Conservation (phyloP, 2,797 vertebrate genomes). For the Rhinichthys osculus region DNA sequence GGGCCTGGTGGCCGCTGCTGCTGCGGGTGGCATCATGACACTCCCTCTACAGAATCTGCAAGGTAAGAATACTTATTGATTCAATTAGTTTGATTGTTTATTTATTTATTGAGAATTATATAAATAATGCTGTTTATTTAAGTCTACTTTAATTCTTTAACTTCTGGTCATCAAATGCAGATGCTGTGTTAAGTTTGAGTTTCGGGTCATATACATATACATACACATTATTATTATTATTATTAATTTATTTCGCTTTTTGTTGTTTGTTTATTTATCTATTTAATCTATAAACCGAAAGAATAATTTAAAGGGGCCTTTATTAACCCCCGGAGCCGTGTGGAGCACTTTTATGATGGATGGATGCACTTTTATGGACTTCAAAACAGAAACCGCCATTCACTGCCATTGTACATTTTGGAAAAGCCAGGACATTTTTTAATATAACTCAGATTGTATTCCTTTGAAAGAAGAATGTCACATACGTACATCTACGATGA, state of each 20-base stretch:
- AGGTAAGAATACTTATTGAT: constrained; percentile 80
- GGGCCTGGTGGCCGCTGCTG: constrained; percentile 97
- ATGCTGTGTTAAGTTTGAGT: neutral
- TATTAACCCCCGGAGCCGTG: too few species aligned
- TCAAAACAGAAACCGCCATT: too few species aligned
- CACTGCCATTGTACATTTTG: too few species aligned
- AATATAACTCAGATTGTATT: too few species aligned
- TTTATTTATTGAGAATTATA: neutral
- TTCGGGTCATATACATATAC: neutral
- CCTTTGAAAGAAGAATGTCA: too few species aligned
- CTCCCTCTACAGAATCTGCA: constrained; percentile 99
- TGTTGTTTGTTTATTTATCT: neutral
- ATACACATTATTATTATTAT: too few species aligned
- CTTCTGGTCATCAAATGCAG: neutral
- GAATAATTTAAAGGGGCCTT: neutral
- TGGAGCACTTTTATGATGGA: too few species aligned
- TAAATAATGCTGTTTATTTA: too few species aligned
- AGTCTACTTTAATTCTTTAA: too few species aligned
- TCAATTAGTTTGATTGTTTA: neutral
- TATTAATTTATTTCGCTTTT: neutral
- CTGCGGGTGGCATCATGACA: constrained; percentile 98
- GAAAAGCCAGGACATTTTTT: too few species aligned
- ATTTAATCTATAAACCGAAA: neutral
- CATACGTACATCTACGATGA: too few species aligned
- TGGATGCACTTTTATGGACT: too few species aligned